Base-by-base conservation (phyloP, 2,797 vertebrate genomes). In the Pangasius mekongensis region DNA sequence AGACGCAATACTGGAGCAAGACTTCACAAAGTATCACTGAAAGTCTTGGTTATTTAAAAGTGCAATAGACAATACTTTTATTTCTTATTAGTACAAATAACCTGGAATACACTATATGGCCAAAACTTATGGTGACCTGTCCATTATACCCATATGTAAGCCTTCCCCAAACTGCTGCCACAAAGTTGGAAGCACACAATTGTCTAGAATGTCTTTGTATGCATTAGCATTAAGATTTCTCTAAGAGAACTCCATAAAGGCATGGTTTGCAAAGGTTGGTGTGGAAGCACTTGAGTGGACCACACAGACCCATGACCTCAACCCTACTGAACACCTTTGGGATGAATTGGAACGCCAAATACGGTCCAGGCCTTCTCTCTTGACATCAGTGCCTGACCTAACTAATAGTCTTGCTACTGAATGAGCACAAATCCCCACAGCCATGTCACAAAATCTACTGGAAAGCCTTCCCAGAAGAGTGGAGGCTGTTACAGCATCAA, bases 381-480 rank as follows among this genome's bases (percentile, higher is more conserved):
- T 80, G 30, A 33, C 52, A 56, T 56, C n/a, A 67, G 27, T 52
- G 43, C 9, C 47, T 83, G 82, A 52, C 27, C 27, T 83, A 30
- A 47, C 81, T 66, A 52, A 83, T 83, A 67, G n/a, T 33, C 8
- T 11, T 49, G 62, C 14, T 5, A 5, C 27, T 52, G n/a, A 52
- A 83, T 83, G 43, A 49, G 62, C 16, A 67, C 62, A 83, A 33
- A 49, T 83, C 56, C 54, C 11, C 24, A 60, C 33, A 81, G 56
- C 16, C 76, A 77, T 58, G 22, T 60, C 60, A 58, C 22, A 6
- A 39, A 39, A 66, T 47, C 11, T 49, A 52, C 18, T 67, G 39
- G 82, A 83, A 83, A 83, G 22, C 6, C 24, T 30, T 64, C 24
- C 13, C 80, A 47, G 13, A 64, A 64, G 36, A 83, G 3, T 30